Evolutionary conservation across 1,140 invertebrate species (phyloP).

Genomic region (Copidosoma floridanum): DNA sequence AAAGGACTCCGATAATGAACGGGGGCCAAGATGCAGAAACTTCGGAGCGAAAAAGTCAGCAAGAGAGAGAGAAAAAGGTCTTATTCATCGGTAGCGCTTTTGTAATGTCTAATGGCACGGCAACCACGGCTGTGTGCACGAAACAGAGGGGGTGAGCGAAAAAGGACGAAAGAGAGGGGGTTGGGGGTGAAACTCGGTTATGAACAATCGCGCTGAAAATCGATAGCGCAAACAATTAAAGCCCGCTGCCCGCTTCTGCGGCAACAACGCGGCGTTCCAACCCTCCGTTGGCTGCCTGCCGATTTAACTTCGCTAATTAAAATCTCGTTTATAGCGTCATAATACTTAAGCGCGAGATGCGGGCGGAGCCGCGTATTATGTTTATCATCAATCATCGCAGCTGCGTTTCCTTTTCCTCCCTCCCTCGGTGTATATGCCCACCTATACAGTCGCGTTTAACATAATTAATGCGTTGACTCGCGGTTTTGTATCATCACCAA

Average conservation of each 20-base stretch:
- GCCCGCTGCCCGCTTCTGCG: background rate
- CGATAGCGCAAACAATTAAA: conserved; percentile 18
- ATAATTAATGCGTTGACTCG: background rate
- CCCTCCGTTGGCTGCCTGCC: background rate
- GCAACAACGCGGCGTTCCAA: too few relatives aligned
- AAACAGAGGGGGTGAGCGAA: too few relatives aligned
- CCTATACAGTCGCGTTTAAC: too few relatives aligned
- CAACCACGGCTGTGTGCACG: too few relatives aligned
- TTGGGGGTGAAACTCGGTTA: background rate
- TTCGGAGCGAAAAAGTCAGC: too few relatives aligned
- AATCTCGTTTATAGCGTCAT: background rate
- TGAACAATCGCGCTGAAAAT: conserved; percentile 4
- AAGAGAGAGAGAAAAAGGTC: background rate
- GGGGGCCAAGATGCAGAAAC: too few relatives aligned
- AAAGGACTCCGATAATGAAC: background rate
- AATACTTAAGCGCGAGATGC: background rate
- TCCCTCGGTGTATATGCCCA: too few relatives aligned
- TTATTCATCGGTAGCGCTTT: conserved; percentile 5
- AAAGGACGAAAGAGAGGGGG: too few relatives aligned
- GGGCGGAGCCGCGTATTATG: background rate
- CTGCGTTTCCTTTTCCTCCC: background rate
- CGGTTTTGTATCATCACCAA: too few relatives aligned
- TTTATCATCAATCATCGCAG: conserved; percentile 1
- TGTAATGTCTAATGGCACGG: conserved; percentile 20
- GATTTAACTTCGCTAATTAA: conserved; percentile 14